Conservation (phyloP, 2,797 vertebrate species). For the Onychomys leucogaster region DNA sequence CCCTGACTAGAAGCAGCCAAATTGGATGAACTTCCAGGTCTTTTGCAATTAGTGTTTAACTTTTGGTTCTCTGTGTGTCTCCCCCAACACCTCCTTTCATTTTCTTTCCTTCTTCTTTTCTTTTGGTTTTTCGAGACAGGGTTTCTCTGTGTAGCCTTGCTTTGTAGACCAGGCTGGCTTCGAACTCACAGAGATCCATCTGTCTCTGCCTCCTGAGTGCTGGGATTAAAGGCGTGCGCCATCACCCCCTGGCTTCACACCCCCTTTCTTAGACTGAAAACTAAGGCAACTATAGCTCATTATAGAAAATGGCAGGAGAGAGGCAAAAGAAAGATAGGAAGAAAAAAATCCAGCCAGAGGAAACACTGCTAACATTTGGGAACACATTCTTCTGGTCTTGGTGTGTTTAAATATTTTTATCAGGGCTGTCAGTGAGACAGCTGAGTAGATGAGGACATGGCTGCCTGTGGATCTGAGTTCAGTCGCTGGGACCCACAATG, state of each 20-base stretch:
- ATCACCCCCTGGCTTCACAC: not conserved
- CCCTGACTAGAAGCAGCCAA: not conserved
- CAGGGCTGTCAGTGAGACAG: not conserved
- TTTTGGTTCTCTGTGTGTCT: not conserved
- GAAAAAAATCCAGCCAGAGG: not conserved
- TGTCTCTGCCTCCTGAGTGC: not conserved
- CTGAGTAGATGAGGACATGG: not conserved
- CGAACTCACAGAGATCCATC: not conserved
- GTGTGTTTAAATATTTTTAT: not conserved
- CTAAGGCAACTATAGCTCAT: not conserved
- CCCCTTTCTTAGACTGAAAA: not conserved
- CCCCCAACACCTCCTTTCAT: not conserved
- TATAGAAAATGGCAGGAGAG: slow-evolving; percentile 11
- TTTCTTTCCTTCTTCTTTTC: too few species aligned
- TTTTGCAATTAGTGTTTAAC: not conserved
- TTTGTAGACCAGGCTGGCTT: not conserved
- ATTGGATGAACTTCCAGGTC: not conserved
- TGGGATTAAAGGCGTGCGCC: not conserved
- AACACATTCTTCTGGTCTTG: not conserved
- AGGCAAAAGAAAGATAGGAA: too few species aligned
- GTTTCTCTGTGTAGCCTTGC: not conserved
- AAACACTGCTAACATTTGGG: not conserved
- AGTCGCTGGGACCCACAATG: not conserved
- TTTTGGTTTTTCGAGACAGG: not conserved
- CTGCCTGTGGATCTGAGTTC: not conserved